These are phyloP conservation scores for Heteropelma amictum DNA, from an alignment of 2,888 invertebrate genomes.

Conservation along the genomic window DNA sequence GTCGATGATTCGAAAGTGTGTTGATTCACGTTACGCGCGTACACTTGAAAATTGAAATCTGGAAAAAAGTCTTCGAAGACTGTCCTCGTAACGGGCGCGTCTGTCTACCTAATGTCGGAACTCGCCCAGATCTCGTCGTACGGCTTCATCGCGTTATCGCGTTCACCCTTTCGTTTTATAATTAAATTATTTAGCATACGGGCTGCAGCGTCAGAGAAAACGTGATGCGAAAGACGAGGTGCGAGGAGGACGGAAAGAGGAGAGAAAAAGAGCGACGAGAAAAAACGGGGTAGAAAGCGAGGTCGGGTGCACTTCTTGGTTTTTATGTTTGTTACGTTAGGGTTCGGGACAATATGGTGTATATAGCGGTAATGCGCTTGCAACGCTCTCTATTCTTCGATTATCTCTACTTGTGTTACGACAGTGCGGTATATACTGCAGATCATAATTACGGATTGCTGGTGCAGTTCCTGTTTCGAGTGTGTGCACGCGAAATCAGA, in stretches of 20 bases:
- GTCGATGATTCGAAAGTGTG: too few species aligned
- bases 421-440: constrained; percentile 6
- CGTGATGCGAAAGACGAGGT: not conserved
- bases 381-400: constrained; percentile 37
- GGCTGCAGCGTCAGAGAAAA: not conserved
- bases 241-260: not conserved
- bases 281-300: not conserved
- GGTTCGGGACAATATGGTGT: not conserved
- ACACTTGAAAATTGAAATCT: not conserved
- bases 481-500: constrained; percentile 10
- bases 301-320: not conserved
- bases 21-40: too few species aligned
- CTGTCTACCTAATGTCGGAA: constrained; percentile 17
- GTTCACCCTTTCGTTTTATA: constrained; percentile 48
- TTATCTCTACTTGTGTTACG: constrained; percentile 34
- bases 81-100: not conserved
- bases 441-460: constrained; percentile 52
- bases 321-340: not conserved
- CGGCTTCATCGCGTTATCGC: constrained; percentile 59
- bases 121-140: constrained; percentile 29
- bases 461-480: constrained; percentile 19
- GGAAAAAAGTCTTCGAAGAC: not conserved
- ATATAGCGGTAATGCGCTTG: constrained; percentile 29
- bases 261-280: not conserved
- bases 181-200: constrained; percentile 41